Base-by-base conservation (phyloP, 2,888 invertebrate species). In the Creontiades dilutus region DNA sequence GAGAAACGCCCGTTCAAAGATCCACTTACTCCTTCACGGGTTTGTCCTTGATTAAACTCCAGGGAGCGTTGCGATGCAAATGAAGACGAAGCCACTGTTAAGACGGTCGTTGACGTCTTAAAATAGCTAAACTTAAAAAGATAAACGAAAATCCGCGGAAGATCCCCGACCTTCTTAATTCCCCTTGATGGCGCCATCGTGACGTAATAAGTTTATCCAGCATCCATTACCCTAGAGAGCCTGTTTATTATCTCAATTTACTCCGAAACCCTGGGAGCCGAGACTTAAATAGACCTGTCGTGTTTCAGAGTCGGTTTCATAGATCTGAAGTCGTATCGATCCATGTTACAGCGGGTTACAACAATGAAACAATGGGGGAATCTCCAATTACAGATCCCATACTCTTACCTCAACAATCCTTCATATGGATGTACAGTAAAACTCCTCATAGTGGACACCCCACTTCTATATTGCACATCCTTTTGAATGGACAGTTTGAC, bases 11-110 rank as follows among this genome's bases (percentile, higher is more conserved):
- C 80, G 80, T 82, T 82, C 27, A 68, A 68, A 85, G 85, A 61
- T 61, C 61, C 85, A 85, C 85, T 85, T 85, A 85, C 55, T 85
- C 82, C 82, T 47, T 52, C 82, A 55, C 85, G 27, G 27, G 37
- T 57, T 37, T 55, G 55, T 12, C 27, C 61, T 85, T 85, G 85
- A 85, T 85, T 85, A 85, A 85, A 85, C 61, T 48, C 57, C 27
- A 14, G 16, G 12, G 47, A 47, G 52, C 82, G 68, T 68, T 68
- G 68, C 27, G 47, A 82, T 82, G 82, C 52, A 82, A 82, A 82
- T 82, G 82, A 82, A 82, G 82, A 47, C 46, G 47, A 46, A 12
- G 78, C 47, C 16, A 46, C 78, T 47, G 37, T 19, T 37, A 37
- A 46, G 46, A 37, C 19, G 78, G 46, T 46, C 23, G 19, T 19